Evolutionary conservation across 2,888 invertebrate genomes (phyloP), one percentile per base, ranked within the genome.

Genomic region (Parapristionchus giblindavisi): DNA sequence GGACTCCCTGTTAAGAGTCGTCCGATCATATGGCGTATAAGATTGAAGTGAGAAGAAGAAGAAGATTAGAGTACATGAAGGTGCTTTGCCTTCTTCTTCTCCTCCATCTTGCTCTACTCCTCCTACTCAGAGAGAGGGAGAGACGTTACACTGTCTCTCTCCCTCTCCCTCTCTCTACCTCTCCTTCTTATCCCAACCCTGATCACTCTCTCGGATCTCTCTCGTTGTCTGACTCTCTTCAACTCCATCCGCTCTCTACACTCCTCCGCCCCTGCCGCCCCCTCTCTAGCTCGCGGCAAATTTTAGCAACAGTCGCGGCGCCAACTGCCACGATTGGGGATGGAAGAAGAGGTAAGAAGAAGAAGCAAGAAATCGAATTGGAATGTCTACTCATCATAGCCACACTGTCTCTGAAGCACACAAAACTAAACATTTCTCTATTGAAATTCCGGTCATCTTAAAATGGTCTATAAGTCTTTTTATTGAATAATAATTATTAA

Each of bases 271-370:
- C 24, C 70, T 52, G 21, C 21, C 54, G 3, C 60, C 58, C 72
- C 24, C 38, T 38, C 43, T 40, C 36, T 5, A 24, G 5, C 65
- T 43, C 34, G 14, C 24, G 72, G 60, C 58, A 48, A 72, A 60
- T 72, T 72, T 43, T 60, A 72, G 72, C 72, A 72, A 72, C 72
- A 72, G 60, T 52, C 17, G n/a, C n/a, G n/a, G n/a, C n/a, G 72
- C 40, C 60, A 72, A 43, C 72, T 58, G 60, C 36, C 34, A 36
- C 51, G n/a, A 32, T 14, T 29, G 5, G 51, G 32, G 34, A 21
- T 17, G 60, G 43, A 36, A 11, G 27, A 11, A 14, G 34, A 36
- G 14, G 11, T 32, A 24, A n/a, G n/a, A n/a, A n/a, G n/a, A n/a
- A n/a, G n/a, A n/a, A n/a, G n/a, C n/a, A n/a, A n/a, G n/a, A n/a